These are phyloP conservation scores for Dicyrtomina minuta DNA, from an alignment of 2,888 invertebrate species.

Conservation along the genomic window DNA sequence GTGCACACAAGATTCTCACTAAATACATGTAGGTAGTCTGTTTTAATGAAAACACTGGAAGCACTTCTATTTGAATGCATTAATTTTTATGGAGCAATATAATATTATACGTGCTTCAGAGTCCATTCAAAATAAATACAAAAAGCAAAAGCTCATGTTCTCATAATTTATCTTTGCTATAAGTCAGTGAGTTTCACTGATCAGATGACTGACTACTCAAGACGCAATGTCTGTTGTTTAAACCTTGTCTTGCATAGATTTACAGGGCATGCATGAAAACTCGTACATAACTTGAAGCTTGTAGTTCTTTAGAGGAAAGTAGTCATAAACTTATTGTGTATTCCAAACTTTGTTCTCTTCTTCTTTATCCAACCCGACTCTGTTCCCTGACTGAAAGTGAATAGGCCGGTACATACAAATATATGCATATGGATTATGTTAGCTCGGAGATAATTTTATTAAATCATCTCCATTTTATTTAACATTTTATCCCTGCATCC, in stretches of 20 bases:
- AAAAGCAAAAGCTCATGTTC: background rate
- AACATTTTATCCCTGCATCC: too few relatives aligned
- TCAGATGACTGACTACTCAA: constrained; percentile 16
- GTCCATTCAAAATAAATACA: constrained; percentile 10
- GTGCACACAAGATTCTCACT: constrained; percentile 18
- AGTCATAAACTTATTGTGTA: background rate
- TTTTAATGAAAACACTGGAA: constrained; percentile 30
- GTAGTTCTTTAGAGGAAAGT: constrained; percentile 3
- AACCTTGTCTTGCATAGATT: too few relatives aligned
- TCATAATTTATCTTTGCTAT: constrained; percentile 22
- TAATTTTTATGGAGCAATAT: too few relatives aligned
- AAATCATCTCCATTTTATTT: too few relatives aligned
- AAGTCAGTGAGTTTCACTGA: constrained; percentile 18
- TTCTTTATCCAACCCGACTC: background rate
- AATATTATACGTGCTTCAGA: constrained; percentile 1
- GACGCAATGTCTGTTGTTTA: too few relatives aligned
- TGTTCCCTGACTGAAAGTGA: too few relatives aligned
- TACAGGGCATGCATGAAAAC: too few relatives aligned
- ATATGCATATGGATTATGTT: too few relatives aligned
- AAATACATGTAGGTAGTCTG: constrained; percentile 16
- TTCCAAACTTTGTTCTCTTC: background rate
- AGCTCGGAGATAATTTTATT: too few relatives aligned
- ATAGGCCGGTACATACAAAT: too few relatives aligned
- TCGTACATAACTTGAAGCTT: background rate
- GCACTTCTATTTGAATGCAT: constrained; percentile 9